Conservation (phyloP, 2,797 vertebrate genomes). For the Melanitta fusca region DNA sequence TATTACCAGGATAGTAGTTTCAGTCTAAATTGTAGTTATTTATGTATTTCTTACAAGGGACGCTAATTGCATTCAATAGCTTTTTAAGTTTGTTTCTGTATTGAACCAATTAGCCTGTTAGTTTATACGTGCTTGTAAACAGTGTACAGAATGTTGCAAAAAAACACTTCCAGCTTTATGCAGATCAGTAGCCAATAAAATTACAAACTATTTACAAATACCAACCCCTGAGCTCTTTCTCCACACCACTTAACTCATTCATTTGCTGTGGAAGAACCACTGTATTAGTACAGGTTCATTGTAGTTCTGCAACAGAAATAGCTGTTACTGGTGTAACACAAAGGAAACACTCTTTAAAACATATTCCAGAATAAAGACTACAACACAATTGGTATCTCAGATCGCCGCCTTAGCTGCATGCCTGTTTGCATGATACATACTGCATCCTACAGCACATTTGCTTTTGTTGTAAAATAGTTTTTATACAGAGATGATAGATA, state of each 20-base stretch:
- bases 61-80: background rate
- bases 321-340: background rate
- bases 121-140: background rate
- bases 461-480: background rate
- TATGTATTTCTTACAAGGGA: conserved; percentile 2
- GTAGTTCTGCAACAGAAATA: background rate
- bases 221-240: background rate
- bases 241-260: background rate
- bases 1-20: background rate
- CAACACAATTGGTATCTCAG: background rate
- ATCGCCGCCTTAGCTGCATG: background rate
- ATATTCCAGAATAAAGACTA: background rate
- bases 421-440: accelerated
- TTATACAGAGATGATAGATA: background rate
- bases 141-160: background rate
- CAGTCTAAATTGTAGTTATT: conserved; percentile 1
- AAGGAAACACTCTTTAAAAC: background rate
- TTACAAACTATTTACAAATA: background rate
- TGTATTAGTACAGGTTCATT: background rate
- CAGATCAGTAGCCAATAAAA: background rate
- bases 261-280: background rate
- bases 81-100: background rate
- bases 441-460: background rate
- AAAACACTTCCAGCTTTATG: background rate
- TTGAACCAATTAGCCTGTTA: background rate